These are phyloP conservation scores for Allacma fusca DNA, from an alignment of 2,888 invertebrate genomes.

Conservation along the genomic window DNA sequence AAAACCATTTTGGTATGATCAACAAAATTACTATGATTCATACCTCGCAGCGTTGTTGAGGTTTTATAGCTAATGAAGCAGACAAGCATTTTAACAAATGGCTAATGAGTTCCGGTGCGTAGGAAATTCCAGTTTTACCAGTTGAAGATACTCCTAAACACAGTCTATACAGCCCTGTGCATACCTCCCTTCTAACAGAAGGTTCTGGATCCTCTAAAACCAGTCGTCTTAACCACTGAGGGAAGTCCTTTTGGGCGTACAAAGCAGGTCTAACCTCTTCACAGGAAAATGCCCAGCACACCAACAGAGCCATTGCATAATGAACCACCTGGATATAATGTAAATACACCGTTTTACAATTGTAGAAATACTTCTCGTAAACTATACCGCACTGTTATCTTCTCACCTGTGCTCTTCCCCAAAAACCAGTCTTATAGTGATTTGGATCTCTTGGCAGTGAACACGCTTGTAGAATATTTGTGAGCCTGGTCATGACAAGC, in stretches of 20 bases:
- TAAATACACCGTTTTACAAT: too few relatives aligned
- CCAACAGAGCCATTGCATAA: constrained; percentile 89
- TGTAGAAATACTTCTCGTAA: too few relatives aligned
- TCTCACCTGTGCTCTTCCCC: constrained; percentile 84
- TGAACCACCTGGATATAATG: constrained; percentile 87
- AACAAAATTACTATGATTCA: too few relatives aligned
- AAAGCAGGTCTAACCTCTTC: constrained; percentile 78
- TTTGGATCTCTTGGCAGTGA: constrained; percentile 80
- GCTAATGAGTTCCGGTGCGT: constrained; percentile 74
- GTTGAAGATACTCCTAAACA: constrained; percentile 73
- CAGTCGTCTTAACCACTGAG: constrained; percentile 80
- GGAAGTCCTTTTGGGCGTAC: constrained; percentile 77
- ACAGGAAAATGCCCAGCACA: constrained; percentile 91
- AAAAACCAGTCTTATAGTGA: constrained; percentile 89
- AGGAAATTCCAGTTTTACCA: constrained; percentile 64
- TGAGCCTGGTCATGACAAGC: constrained; percentile 81
- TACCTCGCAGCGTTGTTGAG: constrained; percentile 68
- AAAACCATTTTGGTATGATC: not conserved
- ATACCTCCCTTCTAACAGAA: constrained; percentile 87
- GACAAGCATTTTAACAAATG: constrained; percentile 82
- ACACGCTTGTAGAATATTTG: constrained; percentile 87
- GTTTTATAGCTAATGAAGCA: constrained; percentile 85
- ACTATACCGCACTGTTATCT: too few relatives aligned
- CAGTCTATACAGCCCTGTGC: constrained; percentile 88
- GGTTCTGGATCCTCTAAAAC: constrained; percentile 93